Percentiles rank a stretch among this genome's conserved stretches.
Conservation (phyloP, 1,140 invertebrate genomes). For the Tetragonula clypearis region DNA sequence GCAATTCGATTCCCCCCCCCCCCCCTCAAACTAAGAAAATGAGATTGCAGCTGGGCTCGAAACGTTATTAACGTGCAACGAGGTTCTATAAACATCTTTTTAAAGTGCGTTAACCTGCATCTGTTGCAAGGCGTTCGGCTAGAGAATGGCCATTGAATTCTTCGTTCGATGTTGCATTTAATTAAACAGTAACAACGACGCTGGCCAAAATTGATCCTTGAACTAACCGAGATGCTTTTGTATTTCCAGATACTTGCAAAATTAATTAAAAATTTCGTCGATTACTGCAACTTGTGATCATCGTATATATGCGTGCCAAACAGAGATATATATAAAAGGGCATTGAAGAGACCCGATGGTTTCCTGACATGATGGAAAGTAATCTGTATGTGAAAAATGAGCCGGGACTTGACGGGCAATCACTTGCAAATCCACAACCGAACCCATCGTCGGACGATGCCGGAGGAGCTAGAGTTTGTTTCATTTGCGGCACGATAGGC, state of each 20-base stretch:
- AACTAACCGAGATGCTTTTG: constrained; percentile 17
- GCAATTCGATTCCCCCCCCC: neutral
- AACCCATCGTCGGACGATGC: constrained; percentile 66
- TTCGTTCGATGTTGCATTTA: accelerated
- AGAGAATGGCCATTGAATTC: neutral
- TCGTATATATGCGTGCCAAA: constrained; percentile 63
- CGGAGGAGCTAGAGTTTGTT: constrained; percentile 85
- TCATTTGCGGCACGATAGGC: constrained; percentile 91
- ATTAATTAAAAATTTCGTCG: constrained; percentile 49
- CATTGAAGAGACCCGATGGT: constrained; percentile 71
- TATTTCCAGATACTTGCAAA: constrained; percentile 63
- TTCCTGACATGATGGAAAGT: constrained; percentile 80
- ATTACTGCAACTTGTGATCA: constrained; percentile 63
- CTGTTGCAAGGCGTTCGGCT: too few species aligned
- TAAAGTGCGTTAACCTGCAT: too few species aligned
- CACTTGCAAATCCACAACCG: constrained; percentile 66
- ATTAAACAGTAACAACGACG: too few species aligned
- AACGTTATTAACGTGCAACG: constrained; percentile 61
- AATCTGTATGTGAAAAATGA: constrained; percentile 81
- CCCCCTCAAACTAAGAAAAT: constrained; percentile 45
- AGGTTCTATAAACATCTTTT: constrained; percentile 23
- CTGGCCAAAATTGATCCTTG: too few species aligned
- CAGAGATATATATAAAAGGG: constrained; percentile 59
- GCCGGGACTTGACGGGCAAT: constrained; percentile 77
- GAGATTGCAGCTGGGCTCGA: constrained; percentile 55